Conservation (phyloP, 2,888 invertebrate genomes). For the Andrena praecox region DNA sequence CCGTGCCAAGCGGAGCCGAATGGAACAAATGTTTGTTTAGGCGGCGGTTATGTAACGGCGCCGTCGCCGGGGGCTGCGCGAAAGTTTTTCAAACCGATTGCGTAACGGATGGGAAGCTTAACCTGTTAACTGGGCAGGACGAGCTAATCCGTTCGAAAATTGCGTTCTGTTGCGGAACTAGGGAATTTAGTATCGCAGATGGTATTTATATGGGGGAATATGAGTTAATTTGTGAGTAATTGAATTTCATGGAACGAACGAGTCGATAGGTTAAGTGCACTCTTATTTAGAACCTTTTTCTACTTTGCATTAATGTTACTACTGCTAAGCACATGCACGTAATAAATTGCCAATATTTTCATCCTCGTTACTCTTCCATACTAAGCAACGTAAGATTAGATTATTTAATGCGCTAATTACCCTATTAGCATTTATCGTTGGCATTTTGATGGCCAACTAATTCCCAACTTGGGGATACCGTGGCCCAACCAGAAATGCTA, state of each 20-base stretch:
- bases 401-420: constrained; percentile 13
- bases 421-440: no score
- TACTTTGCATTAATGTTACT: background rate
- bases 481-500: no score
- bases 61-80: background rate
- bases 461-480: no score
- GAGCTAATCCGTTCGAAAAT: background rate
- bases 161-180: background rate
- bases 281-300: background rate
- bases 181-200: no score
- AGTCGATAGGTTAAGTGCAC: background rate
- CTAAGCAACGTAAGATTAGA: background rate
- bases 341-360: background rate
- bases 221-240: no score
- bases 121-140: background rate
- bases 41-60: constrained; percentile 22
- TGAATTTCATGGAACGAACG: no score
- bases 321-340: no score
- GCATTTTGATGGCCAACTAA: no score
- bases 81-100: constrained; percentile 40
- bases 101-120: constrained; percentile 9
- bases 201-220: no score
- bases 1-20: background rate
- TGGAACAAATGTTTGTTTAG: background rate
- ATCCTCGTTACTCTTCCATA: background rate